Conservation (phyloP, 2,888 invertebrate species). For the Lydus trimaculatus region DNA sequence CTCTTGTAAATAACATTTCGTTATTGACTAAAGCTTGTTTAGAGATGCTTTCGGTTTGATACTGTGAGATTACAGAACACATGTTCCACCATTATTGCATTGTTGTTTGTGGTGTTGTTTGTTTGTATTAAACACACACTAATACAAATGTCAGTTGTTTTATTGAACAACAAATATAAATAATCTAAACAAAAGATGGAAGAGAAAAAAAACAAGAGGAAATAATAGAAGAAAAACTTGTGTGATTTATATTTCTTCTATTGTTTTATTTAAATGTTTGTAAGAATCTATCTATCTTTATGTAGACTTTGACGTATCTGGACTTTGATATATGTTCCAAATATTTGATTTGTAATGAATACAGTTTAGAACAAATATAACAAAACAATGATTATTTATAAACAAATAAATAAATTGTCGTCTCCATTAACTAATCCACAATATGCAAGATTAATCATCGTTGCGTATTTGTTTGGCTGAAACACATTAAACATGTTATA, state of each 20-base stretch:
- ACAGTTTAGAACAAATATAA: not conserved
- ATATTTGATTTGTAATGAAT: not conserved
- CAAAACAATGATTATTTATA: not conserved
- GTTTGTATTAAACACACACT: no score
- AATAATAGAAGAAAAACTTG: no score
- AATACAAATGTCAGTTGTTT: no score
- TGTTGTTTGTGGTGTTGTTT: not conserved
- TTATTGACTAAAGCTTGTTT: constrained; percentile 20
- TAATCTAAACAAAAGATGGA: no score
- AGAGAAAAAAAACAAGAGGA: no score
- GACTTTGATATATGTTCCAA: not conserved
- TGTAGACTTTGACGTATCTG: not conserved
- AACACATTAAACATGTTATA: not conserved
- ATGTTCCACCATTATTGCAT: constrained; percentile 24
- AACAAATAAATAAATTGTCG: no score
- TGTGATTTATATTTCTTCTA: constrained; percentile 13
- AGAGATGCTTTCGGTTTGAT: constrained; percentile 21
- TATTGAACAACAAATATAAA: no score
- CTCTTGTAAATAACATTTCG: constrained; percentile 5
- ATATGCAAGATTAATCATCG: no score
- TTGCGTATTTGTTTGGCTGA: no score
- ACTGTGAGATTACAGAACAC: constrained; percentile 23
- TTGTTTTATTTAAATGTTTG: not conserved
- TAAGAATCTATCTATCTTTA: not conserved
- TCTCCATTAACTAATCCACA: no score